Conservation (phyloP, 2,888 invertebrate genomes). For the Latheticus oryzae region DNA sequence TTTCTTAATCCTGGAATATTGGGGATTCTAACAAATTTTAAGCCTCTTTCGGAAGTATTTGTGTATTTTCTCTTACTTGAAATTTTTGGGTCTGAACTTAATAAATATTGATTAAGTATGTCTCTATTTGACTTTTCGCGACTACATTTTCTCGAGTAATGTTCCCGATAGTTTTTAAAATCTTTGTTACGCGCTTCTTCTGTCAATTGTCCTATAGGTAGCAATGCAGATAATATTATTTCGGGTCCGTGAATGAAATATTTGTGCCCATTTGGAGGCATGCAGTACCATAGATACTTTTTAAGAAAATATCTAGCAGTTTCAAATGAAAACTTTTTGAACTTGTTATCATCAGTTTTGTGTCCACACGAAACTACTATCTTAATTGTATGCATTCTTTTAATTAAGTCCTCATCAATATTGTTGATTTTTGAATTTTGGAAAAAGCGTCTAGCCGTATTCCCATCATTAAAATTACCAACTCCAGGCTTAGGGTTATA, state of each 20-base stretch:
- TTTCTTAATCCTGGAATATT: neutral
- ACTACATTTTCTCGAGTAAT: conserved; percentile 1
- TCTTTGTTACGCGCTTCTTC: neutral
- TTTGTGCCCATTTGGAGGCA: neutral
- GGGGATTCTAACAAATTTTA: conserved; percentile 5
- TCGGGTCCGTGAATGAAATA: neutral
- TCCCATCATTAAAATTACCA: neutral
- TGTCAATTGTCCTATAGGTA: neutral
- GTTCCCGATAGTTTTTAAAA: neutral
- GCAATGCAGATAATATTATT: neutral
- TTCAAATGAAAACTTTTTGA: too few species aligned
- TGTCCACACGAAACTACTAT: neutral
- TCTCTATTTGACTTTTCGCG: neutral
- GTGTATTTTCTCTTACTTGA: neutral
- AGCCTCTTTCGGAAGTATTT: neutral
- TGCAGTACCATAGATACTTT: neutral
- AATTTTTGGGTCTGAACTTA: neutral
- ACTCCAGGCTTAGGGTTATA: neutral
- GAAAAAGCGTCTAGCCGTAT: neutral
- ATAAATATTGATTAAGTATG: neutral
- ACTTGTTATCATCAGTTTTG: neutral
- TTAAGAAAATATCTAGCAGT: neutral
- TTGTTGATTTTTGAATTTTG: neutral
- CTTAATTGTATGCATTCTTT: neutral
- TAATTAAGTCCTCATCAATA: neutral